A percentile compares a stretch with the other conserved stretches of the same genome.
These are phyloP conservation scores for Mugil cephalus DNA, from an alignment of 2,113 vertebrate genomes.

Conservation along the genomic window DNA sequence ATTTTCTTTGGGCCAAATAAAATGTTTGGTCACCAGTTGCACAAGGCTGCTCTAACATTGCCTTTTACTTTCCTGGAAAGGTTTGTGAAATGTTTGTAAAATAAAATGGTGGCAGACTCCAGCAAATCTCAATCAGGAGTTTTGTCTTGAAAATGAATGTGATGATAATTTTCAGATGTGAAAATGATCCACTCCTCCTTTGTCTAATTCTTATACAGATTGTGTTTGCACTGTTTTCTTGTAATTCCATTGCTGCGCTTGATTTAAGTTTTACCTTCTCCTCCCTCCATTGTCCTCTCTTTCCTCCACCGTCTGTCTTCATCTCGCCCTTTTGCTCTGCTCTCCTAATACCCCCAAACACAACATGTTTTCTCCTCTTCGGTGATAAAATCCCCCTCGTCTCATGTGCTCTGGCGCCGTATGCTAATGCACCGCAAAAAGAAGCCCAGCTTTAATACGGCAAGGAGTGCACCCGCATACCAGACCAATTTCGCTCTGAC, in stretches of 20 bases:
- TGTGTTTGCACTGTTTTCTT: conserved; percentile 41
- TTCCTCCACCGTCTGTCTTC: neutral
- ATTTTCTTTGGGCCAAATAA: too few species aligned
- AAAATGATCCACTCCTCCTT: neutral
- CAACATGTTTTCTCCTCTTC: conserved; percentile 49
- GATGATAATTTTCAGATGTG: conserved; percentile 8
- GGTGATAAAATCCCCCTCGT: conserved; percentile 62
- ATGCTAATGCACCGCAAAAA: conserved; percentile 60
- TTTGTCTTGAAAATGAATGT: conserved; percentile 13
- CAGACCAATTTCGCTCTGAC: conserved; percentile 67
- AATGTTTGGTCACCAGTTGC: too few species aligned
- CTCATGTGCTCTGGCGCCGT: conserved; percentile 34
- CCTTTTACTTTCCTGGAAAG: neutral
- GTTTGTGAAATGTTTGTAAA: too few species aligned
- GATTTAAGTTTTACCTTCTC: conserved; percentile 35
- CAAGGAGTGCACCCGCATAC: conserved; percentile 49
- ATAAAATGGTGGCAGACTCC: neutral
- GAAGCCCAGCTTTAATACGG: conserved; percentile 59
- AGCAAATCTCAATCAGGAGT: neutral
- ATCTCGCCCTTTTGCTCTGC: neutral
- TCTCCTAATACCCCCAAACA: conserved; percentile 42
- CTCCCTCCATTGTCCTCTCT: conserved; percentile 7
- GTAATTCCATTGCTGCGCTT: conserved; percentile 25
- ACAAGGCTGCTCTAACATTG: too few species aligned
- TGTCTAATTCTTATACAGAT: conserved; percentile 26